These are phyloP conservation scores for Goniozus legneri DNA, from an alignment of 1,140 invertebrate species.

Conservation along the genomic window DNA sequence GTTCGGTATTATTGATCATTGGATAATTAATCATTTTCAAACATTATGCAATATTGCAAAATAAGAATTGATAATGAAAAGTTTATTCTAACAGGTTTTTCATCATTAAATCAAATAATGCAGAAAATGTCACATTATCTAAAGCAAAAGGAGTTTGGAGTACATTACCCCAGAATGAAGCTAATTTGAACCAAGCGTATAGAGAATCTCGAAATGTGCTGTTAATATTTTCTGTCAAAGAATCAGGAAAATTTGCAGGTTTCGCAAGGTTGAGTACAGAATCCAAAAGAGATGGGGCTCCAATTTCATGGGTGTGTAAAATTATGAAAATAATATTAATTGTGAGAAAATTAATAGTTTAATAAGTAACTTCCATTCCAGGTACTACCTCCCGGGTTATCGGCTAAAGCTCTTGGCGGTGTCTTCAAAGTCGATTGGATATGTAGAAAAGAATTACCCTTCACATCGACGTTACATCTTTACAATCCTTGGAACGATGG, in stretches of 20 bases:
- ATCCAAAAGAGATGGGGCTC: slow-evolving; percentile 82
- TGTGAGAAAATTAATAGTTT: neutral
- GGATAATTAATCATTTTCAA: too few species aligned
- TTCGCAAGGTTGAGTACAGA: slow-evolving; percentile 87
- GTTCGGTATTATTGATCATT: slow-evolving; percentile 31
- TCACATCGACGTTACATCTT: slow-evolving; percentile 86
- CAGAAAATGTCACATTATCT: slow-evolving; percentile 91
- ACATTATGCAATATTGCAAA: neutral
- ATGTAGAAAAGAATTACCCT: slow-evolving; percentile 89
- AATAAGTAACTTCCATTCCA: slow-evolving; percentile 17
- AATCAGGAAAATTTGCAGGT: slow-evolving; percentile 91
- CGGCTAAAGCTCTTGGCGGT: slow-evolving; percentile 87
- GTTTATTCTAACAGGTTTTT: slow-evolving; percentile 67
- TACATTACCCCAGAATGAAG: slow-evolving; percentile 94
- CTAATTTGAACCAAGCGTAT: slow-evolving; percentile 92
- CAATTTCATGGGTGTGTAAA: slow-evolving; percentile 81
- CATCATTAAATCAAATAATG: slow-evolving; percentile 97
- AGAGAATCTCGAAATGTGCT: slow-evolving; percentile 90
- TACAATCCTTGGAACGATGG: slow-evolving; percentile 99
- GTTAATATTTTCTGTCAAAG: slow-evolving; percentile 95
- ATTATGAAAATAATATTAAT: neutral
- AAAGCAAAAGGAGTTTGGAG: slow-evolving; percentile 98
- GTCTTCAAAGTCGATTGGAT: slow-evolving; percentile 98
- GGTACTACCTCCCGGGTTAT: slow-evolving; percentile 85
- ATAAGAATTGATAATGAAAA: slow-evolving; percentile 14